Base-by-base conservation (phyloP, 2,113 vertebrate species). In the Nerophis ophidion region DNA sequence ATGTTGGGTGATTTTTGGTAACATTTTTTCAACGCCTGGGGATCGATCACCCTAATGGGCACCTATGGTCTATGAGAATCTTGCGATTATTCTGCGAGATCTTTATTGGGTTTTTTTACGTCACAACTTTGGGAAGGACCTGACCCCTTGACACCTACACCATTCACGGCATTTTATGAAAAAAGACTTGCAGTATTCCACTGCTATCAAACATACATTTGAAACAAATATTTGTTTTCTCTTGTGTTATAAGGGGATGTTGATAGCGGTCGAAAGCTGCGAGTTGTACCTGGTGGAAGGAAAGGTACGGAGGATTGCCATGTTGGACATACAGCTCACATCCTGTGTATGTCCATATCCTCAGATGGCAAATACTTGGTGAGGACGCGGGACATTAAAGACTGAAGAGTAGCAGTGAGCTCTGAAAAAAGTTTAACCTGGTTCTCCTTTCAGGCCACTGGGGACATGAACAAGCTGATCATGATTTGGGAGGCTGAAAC, bases 301-400 rank as follows among this genome's bases (percentile, higher is more conserved):
- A 98, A 95, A 65, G 92, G 91, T 1, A 83, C 83, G 0, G 91
- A 93, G 51, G 89, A 90, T 9, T 83, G 52, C 54, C 89, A 93
- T 6, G 63, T 91, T 0, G 92, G 95, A 17, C 97, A 98, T 7
- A 91, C 91, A 0, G 87, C 89, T 19, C 94, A 95, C 0, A 2
- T 99, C 15, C 87, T 98, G 49, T 96, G 93, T 74, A 95, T 99
- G 92, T 87, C 94, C n/a, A 87, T 98, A 74, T 97, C 96, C 0
- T 98, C 95, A 0, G 97, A 99, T 8, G 91, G 93, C 70, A 98
- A 94, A 81, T 99, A 95, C 85, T 85, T 98, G 83, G 97, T 98
- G 87, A 42, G 60, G 12, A 40, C 13, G 26, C 26, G 26, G 26
- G 26, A 26, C 26, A 26, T 26, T 26, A 26, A 26, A 26, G 26